Base-by-base conservation (phyloP, 2,113 vertebrate genomes). In the Glareola pratincola region DNA sequence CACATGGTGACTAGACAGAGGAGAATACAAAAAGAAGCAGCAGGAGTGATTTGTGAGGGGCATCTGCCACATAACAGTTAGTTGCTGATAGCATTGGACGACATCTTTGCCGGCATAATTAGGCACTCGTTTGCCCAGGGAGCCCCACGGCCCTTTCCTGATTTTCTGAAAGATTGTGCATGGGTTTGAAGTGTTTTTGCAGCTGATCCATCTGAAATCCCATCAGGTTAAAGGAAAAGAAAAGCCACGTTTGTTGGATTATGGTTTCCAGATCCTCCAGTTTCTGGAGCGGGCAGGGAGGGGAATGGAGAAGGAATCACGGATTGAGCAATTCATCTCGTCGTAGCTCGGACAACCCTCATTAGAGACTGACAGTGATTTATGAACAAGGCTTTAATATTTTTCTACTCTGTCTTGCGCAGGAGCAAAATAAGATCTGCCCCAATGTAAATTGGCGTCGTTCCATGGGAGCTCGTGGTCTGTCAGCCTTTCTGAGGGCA, bases 161-260 rank as follows among this genome's bases (percentile, higher is more conserved):
- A 14, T 91, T 66, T 89, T 67, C 78, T 96, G 87, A 71, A 85
- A 54, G 66, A 12, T 82, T 79, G 8, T 63, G 12, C 29, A 36
- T 60, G 84, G 90, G 24, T 10, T 54, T 90, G 85, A 75, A 88
- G 79, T 96, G 94, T 85, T 97, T 95, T 95, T 97, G 90, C 79
- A 96, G 95, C 90, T 96, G 94, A 95, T 82, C 73, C 74, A n/a
- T 53, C 34, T 79, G 87, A 85, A 91, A 82, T 63, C 56, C 64
- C 66, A 48, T 71, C 62, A 86, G 63, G 60, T 93, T 89, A 60
- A 77, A 87, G 84, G 85, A 57, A 92, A 68, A 85, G 94, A 39
- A 97, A 96, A 96, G 57, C 77, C 84, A 93, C 17, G 12, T 94
- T 91, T 77, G 29, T 80, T 93, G 94, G 88, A 92, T 96, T 93